Percentiles rank a stretch among this genome's conserved stretches.
phyloP scores from a whole-genome alignment of 2,797 vertebrate genomes.

The Sebastes hubbsi region DNA sequence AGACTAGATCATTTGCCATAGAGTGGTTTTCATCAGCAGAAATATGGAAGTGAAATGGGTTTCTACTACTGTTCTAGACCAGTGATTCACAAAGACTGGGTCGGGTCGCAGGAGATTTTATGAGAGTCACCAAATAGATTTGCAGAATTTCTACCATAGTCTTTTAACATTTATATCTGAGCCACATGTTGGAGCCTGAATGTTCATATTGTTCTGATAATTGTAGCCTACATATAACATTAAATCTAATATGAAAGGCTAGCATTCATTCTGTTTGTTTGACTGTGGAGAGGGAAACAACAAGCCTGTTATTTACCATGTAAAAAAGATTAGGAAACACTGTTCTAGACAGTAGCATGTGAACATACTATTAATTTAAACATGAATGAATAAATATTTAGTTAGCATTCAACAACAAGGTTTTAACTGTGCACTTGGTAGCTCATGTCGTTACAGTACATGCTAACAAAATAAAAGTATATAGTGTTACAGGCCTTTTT shows the following conservation, averaged over 20 bases:
- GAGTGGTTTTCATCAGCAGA: neutral
- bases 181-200: too few species aligned
- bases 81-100: too few species aligned
- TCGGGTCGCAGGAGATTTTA: too few species aligned
- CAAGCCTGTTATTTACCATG: too few species aligned
- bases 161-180: too few species aligned
- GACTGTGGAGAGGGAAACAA: too few species aligned
- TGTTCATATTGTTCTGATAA: too few species aligned
- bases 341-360: neutral
- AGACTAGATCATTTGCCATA: neutral
- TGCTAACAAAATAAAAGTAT: neutral
- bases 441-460: neutral
- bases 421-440: neutral
- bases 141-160: too few species aligned
- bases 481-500: neutral
- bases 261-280: too few species aligned
- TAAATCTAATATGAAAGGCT: too few species aligned
- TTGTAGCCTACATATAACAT: too few species aligned
- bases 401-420: neutral
- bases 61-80: neutral
- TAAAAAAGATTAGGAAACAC: rapidly evolving
- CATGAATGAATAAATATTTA: neutral
- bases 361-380: neutral
- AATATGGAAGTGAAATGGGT: neutral
- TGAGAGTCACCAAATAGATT: too few species aligned